These are phyloP conservation scores for Macrophya annulata DNA, from an alignment of 2,888 invertebrate species.

Conservation along the genomic window DNA sequence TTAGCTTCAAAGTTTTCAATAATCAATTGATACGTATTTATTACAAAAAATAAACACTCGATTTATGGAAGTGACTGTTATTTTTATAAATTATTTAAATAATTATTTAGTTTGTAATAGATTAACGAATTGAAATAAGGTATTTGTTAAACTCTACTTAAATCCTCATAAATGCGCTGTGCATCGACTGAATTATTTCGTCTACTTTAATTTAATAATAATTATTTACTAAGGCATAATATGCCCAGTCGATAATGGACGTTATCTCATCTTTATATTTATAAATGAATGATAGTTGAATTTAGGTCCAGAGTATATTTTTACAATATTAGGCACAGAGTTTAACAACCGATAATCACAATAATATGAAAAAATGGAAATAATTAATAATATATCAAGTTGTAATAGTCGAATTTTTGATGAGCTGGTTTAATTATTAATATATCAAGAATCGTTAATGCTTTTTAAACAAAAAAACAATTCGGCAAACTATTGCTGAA, in stretches of 20 bases:
- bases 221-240: slow-evolving; percentile 17
- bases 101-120: slow-evolving; percentile 55
- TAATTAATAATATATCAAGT: not conserved
- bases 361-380: not conserved
- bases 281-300: slow-evolving; percentile 21
- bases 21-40: slow-evolving; percentile 26
- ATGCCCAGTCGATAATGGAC: slow-evolving; percentile 19
- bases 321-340: slow-evolving; percentile 16
- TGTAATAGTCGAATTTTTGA: not conserved
- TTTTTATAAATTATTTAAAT: slow-evolving; percentile 55
- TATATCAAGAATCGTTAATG: not conserved
- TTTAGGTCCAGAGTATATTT: slow-evolving; percentile 35
- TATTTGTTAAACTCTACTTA: slow-evolving; percentile 36
- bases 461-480: not conserved
- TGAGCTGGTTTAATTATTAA: not conserved
- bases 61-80: slow-evolving; percentile 42
- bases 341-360: slow-evolving; percentile 35
- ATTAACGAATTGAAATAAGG: slow-evolving; percentile 44
- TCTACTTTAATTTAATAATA: slow-evolving; percentile 22
- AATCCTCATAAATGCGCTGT: slow-evolving; percentile 25
- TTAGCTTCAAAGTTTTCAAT: not conserved
- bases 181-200: slow-evolving; percentile 45
- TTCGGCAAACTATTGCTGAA: not conserved
- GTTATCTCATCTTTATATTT: slow-evolving; percentile 29
- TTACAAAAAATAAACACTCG: slow-evolving; percentile 50